Evolutionary conservation across 2,888 invertebrate species (phyloP).

Genomic region (Lobophora halterata): DNA sequence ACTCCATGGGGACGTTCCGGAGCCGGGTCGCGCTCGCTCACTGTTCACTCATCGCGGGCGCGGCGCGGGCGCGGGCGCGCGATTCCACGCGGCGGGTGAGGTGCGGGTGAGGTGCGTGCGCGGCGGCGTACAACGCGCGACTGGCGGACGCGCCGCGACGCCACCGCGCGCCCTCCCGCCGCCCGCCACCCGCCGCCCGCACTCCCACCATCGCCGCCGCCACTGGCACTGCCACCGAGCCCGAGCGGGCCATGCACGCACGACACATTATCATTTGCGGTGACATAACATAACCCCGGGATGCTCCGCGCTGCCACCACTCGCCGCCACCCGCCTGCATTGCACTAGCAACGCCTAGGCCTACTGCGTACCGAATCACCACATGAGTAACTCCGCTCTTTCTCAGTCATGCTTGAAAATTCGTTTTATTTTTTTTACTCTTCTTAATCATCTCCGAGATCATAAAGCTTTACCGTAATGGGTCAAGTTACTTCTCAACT

Average conservation of each 20-base stretch:
- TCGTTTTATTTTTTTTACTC: no score
- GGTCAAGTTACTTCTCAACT: no score
- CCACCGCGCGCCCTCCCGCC: slow-evolving; percentile 34
- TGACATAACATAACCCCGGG: slow-evolving; percentile 28
- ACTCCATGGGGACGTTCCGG: slow-evolving; percentile 67
- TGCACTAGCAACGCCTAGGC: no score
- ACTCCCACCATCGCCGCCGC: slow-evolving; percentile 30
- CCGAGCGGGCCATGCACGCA: no score
- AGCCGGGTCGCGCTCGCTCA: slow-evolving; percentile 51
- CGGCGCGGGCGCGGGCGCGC: slow-evolving; percentile 45
- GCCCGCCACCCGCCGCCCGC: slow-evolving; percentile 32
- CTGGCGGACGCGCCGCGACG: slow-evolving; percentile 37
- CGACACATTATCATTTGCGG: not conserved
- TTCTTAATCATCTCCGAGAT: no score
- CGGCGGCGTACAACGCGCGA: slow-evolving; percentile 55
- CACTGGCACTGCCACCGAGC: no score
- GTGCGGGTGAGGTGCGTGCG: slow-evolving; percentile 49
- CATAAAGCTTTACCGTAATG: no score
- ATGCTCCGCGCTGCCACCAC: slow-evolving; percentile 29
- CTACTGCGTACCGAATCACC: no score
- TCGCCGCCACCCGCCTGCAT: no score
- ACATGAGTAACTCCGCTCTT: no score
- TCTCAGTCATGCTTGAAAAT: no score
- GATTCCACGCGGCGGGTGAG: slow-evolving; percentile 43
- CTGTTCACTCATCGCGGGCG: slow-evolving; percentile 65